phyloP scores from a whole-genome alignment of 2,888 invertebrate species.

The Rhamnusium bicolor region DNA sequence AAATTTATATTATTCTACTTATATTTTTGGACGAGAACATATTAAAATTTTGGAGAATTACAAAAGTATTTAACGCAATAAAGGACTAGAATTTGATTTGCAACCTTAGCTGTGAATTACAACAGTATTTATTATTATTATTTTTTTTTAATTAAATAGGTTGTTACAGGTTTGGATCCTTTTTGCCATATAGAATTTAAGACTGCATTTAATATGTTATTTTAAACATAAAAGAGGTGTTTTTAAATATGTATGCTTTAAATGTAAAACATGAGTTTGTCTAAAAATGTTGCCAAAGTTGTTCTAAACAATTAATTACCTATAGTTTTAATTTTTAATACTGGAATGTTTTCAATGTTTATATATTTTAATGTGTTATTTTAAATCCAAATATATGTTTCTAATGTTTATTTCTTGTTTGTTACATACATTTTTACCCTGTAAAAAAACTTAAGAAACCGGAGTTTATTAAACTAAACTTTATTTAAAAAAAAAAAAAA shows the following conservation, averaged over 20 bases:
- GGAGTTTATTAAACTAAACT: background rate
- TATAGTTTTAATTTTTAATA: background rate
- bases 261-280: background rate
- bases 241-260: background rate
- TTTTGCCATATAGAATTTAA: background rate
- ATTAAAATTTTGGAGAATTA: background rate
- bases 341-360: constrained; percentile 2
- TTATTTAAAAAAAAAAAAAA: constrained; percentile 17
- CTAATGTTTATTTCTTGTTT: background rate
- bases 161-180: background rate
- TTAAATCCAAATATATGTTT: background rate
- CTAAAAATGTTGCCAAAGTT: constrained; percentile 9
- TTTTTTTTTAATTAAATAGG: background rate
- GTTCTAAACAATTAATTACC: background rate
- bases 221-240: background rate
- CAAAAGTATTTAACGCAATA: background rate
- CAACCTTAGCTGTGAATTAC: background rate
- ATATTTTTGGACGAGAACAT: background rate
- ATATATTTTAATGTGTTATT: constrained; percentile 11
- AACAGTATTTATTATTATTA: too few species aligned
- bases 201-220: background rate
- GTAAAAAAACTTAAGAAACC: background rate
- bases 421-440: background rate
- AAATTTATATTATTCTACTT: background rate
- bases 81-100: background rate